Evolutionary conservation across 2,113 vertebrate genomes (phyloP).

Genomic region (Nansenia antarctica): DNA sequence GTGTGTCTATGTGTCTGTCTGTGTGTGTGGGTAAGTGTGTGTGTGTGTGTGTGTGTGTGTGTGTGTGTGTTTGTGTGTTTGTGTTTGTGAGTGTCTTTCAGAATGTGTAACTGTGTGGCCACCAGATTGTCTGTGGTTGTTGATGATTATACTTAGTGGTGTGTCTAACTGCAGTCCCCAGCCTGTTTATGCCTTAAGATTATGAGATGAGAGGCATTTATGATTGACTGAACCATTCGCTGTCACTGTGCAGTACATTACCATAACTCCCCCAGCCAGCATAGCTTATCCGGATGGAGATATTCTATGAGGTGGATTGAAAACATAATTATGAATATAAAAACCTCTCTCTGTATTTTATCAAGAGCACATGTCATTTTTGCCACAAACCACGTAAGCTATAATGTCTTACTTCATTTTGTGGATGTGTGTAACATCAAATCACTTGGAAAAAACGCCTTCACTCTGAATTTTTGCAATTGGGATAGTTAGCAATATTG

Average conservation of each 20-base stretch:
- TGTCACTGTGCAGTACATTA: slow-evolving; percentile 65
- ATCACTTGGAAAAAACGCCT: slow-evolving; percentile 40
- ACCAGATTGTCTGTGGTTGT: slow-evolving; percentile 45
- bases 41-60: background rate
- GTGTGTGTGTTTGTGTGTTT: too few relatives aligned
- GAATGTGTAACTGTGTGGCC: slow-evolving; percentile 1
- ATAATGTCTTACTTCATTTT: slow-evolving; percentile 54
- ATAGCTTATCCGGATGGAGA: slow-evolving; percentile 40
- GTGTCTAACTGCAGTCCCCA: slow-evolving; percentile 59
- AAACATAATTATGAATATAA: slow-evolving; percentile 60
- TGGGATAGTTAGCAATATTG: slow-evolving; percentile 43
- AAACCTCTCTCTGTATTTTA: slow-evolving; percentile 44
- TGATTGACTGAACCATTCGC: slow-evolving; percentile 71
- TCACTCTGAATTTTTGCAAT: slow-evolving; percentile 42
- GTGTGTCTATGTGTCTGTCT: too few relatives aligned
- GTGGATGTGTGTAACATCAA: slow-evolving; percentile 33
- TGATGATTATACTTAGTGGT: slow-evolving; percentile 59
- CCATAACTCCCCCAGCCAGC: slow-evolving; percentile 51
- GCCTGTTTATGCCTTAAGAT: slow-evolving; percentile 64
- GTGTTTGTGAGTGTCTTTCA: too few relatives aligned
- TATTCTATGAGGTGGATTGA: slow-evolving; percentile 34
- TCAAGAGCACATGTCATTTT: slow-evolving; percentile 51
- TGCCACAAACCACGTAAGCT: slow-evolving; percentile 24
- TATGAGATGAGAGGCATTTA: slow-evolving; percentile 65
- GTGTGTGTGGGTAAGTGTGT: too few relatives aligned